These are phyloP conservation scores for Nothocercus nigrocapillus DNA, from an alignment of 2,113 vertebrate species.

Conservation along the genomic window DNA sequence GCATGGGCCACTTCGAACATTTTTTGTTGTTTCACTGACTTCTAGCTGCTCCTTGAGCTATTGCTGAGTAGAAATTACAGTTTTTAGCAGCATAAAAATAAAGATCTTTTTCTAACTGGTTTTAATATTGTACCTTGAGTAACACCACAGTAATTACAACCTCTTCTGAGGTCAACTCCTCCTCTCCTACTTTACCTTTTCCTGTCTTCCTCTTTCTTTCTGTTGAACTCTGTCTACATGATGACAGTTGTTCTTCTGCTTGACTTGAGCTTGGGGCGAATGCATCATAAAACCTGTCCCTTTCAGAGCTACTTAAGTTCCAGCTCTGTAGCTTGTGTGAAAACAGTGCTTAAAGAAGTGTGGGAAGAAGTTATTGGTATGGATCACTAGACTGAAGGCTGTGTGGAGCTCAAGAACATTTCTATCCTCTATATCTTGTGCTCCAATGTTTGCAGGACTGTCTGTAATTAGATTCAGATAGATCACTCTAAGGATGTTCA, in stretches of 20 bases:
- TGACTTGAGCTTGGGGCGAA: background rate
- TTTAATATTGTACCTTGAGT: background rate
- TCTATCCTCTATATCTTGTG: background rate
- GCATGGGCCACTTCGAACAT: background rate
- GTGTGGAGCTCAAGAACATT: background rate
- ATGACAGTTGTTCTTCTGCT: background rate
- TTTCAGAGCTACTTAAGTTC: background rate
- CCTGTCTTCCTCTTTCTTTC: background rate
- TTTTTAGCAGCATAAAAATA: background rate
- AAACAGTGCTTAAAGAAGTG: background rate
- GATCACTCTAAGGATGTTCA: background rate
- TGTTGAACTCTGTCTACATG: background rate
- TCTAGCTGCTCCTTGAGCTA: background rate
- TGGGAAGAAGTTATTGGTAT: background rate
- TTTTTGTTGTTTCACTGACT: background rate
- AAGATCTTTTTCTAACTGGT: background rate
- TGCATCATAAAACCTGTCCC: background rate
- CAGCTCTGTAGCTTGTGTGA: background rate
- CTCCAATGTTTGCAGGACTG: background rate
- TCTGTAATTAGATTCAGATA: background rate
- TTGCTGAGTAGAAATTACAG: background rate
- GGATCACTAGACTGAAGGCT: background rate
- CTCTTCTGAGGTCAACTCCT: background rate
- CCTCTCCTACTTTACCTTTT: background rate
- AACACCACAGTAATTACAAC: background rate